Base-by-base conservation (phyloP, 2,888 invertebrate genomes). In the Elysia crispata region DNA sequence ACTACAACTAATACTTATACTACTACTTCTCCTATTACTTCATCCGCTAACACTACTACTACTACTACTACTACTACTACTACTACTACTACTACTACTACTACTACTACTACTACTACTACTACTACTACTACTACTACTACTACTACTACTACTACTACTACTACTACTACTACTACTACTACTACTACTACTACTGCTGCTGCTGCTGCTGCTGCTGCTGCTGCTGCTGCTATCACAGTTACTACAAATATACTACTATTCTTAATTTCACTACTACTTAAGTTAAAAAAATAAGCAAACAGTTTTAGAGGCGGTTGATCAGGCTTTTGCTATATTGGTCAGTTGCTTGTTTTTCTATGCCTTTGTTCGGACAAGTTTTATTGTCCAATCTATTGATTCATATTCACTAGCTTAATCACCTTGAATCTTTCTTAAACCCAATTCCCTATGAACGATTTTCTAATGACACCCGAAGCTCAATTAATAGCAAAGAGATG, bases 131-230 rank as follows among this genome's bases (percentile, higher is more conserved):
- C 49, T 72, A 41, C 49, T 72, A 41, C 49, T 72, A 41, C 49
- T 72, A 33, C 49, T 72, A 41, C 49, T 72, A 41, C 49, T 72
- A 41, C 49, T 72, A 41, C 49, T 72, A 41, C 49, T 72, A 41
- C 49, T 72, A 41, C 49, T 72, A 41, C 49, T 72, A 41, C 49
- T 72, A 41, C 49, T 72, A 41, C 49, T 72, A 41, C 67, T 67
- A 31, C 67, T 67, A 31, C 67, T 67, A 31, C 67, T 67, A 31
- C 67, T 67, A 31, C 67, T 67, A 31, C 67, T 28, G 25, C 30
- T 28, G 20, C 67, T 25, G n/a, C 67, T 41, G n/a, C 30, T 28
- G 1, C 30, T 28, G n/a, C 30, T 28, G n/a, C 30, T 28, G n/a
- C 67, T 28, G 30, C 25, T 60, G 25, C 25, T 60, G 25, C 25